Base-by-base conservation (phyloP, 2,113 vertebrate genomes). In the Paralichthys olivaceus region DNA sequence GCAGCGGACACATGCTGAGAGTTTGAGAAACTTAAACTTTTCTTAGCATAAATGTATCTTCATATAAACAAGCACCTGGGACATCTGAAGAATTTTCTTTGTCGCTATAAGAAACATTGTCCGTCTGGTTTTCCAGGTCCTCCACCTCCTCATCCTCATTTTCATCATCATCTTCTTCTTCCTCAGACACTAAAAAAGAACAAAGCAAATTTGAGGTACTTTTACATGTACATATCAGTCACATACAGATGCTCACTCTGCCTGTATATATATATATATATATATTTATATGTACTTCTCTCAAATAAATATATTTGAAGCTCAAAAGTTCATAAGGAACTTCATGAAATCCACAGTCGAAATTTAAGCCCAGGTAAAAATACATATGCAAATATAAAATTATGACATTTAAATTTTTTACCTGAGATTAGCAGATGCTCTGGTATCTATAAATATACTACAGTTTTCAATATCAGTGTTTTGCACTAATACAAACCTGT, bases 401-500 rank as follows among this genome's bases (percentile, higher is more conserved):
- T 0, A 13, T 13, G 12, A 40, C 12, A 0, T 61, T 70, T 66
- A n/a, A 63, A 70, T 66, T 29, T 40, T 75, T 78, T 8, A 74
- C 45, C 25, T 45, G 43, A 4, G 14, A 45, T 49, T 49, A 53
- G 11, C 1, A 65, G 26, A 49, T 64, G 23, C 49, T 59, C 53
- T 59, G 34, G 14, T 22, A n/a, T 14, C 6, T 7, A 51, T 51
- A 9, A 54, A 54, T 23, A 13, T 23, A 49, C 47, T 13, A 9
- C 11, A 13, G 14, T 59, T 29, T 34, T 29, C 23, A 49, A 25
- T 22, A 69, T 57, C 19, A 2, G 19, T 0, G 40, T 64, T 64
- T 37, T 20, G 20, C 22, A 67, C 4, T 3, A 32, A 20, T 2
- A 61, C n/a, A 60, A 76, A 91, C 90, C 85, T 88, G 71, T 55